Base-by-base conservation (phyloP, 1,140 invertebrate genomes). In the Calliphora vicina region DNA sequence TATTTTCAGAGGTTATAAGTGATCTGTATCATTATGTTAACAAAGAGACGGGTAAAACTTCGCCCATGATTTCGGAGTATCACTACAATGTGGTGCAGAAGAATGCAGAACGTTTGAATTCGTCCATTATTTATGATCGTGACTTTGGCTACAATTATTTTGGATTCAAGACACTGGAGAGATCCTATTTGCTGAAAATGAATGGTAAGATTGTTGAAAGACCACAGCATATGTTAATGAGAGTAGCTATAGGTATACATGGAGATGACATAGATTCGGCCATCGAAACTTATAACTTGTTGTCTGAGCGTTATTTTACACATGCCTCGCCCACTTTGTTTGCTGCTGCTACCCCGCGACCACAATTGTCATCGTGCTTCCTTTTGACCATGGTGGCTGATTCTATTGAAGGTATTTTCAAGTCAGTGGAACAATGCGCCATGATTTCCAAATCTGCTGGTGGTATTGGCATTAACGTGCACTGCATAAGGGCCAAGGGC, bases 81-180 rank as follows among this genome's bases (percentile, higher is more conserved):
- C 94, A 96, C 87, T 94, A 97, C 85, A 92, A 96, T 50, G 94
- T 99, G 74, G 95, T 99, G 2, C 94, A 96, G 91, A 93, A 96
- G 35, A 94, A 99, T 92, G 95, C 97, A 35, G 96, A 98, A 82
- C 92, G 92, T 87, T 90, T 99, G 0, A 98, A 99, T 91, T 98
- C 97, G n/a, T 95, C 97, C 4, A 99, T 99, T 86, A 97, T 99
- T 78, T 99, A 99, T 91, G 97, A 99, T 87, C 93, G 99, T 85
- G 99, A 99, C 92, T 99, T 97, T 88, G 95, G 93, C 82, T 99
- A 99, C 91, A 99, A 98, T 90, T 99, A 99, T 90, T 99, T 99
- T 94, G 99, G 98, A 50, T 99, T 99, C 87, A 99, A 99, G 93
- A 99, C 99, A 5, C 91, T 99, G 74, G 99, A 99, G 89, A 92